Percentiles rank a stretch among this genome's conserved stretches.
These are phyloP conservation scores for Phalacrocorax aristotelis DNA, from an alignment of 2,113 vertebrate genomes.

Conservation along the genomic window DNA sequence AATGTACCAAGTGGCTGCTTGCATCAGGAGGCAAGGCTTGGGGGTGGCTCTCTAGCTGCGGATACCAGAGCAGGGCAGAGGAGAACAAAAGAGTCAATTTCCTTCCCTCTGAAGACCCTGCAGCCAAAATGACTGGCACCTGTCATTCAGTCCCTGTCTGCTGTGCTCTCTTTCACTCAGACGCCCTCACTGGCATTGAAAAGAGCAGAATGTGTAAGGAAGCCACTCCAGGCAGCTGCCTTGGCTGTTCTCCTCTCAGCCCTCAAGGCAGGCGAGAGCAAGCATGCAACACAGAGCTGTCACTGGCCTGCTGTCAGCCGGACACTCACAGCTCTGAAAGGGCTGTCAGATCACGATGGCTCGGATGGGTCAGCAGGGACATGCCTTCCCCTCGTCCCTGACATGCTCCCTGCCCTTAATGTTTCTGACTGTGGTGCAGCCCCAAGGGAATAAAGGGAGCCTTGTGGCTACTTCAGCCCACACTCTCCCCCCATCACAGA, in stretches of 20 bases:
- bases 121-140: slow-evolving; percentile 2
- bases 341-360: neutral
- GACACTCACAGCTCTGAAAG: neutral
- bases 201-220: slow-evolving; percentile 20
- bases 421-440: neutral
- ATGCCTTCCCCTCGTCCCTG: neutral
- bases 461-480: neutral
- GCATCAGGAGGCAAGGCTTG: neutral
- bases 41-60: neutral
- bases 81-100: neutral
- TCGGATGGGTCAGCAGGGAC: neutral
- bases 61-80: no score
- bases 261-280: neutral
- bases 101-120: neutral
- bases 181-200: neutral
- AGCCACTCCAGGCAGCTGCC: neutral
- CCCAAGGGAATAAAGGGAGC: neutral
- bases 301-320: neutral
- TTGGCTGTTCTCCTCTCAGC: neutral
- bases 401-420: neutral
- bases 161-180: neutral
- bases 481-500: neutral
- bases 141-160: slow-evolving; percentile 14
- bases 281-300: neutral
- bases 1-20: neutral